Evolutionary conservation across 2,113 vertebrate species (phyloP).

Genomic region (Melanotaenia duboulayi): DNA sequence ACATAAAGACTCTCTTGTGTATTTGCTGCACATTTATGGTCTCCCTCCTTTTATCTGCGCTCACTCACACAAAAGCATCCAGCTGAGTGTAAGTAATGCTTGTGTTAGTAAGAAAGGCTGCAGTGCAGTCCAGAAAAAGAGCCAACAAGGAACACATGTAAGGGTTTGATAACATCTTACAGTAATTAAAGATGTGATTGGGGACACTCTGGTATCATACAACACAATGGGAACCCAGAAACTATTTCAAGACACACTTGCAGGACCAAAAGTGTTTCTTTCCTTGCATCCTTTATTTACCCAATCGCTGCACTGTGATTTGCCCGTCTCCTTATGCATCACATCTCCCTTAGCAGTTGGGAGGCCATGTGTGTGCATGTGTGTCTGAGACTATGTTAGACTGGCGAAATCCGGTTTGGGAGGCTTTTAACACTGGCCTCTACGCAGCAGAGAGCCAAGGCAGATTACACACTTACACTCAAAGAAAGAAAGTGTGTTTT

Average conservation of each 20-base stretch:
- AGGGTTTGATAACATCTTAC: background rate
- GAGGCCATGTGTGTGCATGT: conserved; percentile 16
- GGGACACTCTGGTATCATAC: background rate
- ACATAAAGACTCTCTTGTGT: background rate
- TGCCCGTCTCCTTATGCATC: conserved; percentile 28
- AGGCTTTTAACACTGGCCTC: conserved; percentile 48
- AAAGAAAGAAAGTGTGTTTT: background rate
- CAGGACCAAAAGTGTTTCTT: background rate
- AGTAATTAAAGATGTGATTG: conserved; percentile 1
- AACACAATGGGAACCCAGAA: too few relatives aligned
- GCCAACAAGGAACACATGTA: background rate
- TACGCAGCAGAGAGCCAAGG: conserved; percentile 3
- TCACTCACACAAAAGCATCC: conserved; percentile 28
- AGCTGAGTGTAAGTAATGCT: conserved; percentile 44
- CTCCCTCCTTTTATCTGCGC: conserved; percentile 4
- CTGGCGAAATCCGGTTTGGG: conserved; percentile 64
- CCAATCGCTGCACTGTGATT: conserved; percentile 18
- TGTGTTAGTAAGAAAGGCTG: conserved; percentile 27
- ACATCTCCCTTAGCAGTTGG: conserved; percentile 34
- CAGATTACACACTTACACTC: background rate
- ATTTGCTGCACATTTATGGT: background rate
- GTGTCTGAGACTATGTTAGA: conserved; percentile 14
- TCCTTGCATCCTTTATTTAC: background rate
- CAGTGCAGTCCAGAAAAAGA: conserved; percentile 23
- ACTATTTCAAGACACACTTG: background rate